These are phyloP conservation scores for Myotis brandtii DNA, from an alignment of 2,113 vertebrate species.

Conservation along the genomic window DNA sequence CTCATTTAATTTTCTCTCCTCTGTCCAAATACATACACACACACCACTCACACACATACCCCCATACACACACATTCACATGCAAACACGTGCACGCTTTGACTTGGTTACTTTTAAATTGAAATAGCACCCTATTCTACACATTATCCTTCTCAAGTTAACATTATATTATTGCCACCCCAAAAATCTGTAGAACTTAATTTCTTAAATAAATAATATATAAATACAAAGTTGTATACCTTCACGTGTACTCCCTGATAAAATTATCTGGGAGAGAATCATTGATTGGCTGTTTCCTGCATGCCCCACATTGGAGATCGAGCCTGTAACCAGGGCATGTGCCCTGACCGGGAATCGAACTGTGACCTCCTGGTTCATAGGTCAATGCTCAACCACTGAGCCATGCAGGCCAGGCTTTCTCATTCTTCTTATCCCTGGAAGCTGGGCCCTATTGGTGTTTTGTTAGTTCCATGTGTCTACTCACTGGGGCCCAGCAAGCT, in stretches of 20 bases:
- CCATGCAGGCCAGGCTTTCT: neutral
- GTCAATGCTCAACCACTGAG: too few species aligned
- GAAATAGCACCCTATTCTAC: neutral
- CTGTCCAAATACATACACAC: neutral
- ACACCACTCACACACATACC: neutral
- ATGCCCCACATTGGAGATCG: too few species aligned
- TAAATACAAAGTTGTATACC: neutral
- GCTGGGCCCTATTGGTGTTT: neutral
- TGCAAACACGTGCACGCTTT: neutral
- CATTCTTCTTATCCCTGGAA: neutral
- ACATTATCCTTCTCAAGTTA: neutral
- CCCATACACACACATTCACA: neutral
- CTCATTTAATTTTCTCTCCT: neutral
- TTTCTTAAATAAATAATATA: neutral
- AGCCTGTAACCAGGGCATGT: too few species aligned
- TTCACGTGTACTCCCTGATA: neutral
- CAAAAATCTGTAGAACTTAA: conserved; percentile 29
- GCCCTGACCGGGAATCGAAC: too few species aligned
- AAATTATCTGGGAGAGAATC: neutral
- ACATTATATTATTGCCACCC: neutral
- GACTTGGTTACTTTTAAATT: neutral
- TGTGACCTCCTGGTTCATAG: too few species aligned
- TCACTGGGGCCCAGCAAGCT: neutral
- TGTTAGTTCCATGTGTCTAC: neutral
- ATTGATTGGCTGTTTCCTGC: too few species aligned